Percentiles rank a stretch among this genome's conserved stretches.
phyloP scores from a whole-genome alignment of 1,140 invertebrate genomes.

The Diachasmimorpha longicaudata region DNA sequence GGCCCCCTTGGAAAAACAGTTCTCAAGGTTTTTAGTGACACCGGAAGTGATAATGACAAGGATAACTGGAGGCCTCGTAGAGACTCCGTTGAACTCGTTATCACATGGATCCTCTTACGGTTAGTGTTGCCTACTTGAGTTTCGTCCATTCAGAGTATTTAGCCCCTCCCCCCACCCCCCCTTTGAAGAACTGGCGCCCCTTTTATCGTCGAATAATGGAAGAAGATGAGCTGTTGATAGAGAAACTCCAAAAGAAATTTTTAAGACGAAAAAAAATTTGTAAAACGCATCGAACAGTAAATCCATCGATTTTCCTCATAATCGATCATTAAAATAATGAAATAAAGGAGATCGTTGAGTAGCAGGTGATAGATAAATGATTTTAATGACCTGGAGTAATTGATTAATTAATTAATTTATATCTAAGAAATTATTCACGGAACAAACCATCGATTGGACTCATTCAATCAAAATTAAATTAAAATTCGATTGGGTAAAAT shows the following conservation, averaged over 20 bases:
- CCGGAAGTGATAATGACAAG: conserved; percentile 5
- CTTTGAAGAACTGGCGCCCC: background rate
- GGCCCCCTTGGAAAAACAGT: background rate
- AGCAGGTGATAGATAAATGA: too few species aligned
- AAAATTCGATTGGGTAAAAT: too few species aligned
- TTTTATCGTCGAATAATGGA: background rate
- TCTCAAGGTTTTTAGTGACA: conserved; percentile 5
- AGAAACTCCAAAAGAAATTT: background rate
- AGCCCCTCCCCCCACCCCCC: background rate
- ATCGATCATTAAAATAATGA: too few species aligned
- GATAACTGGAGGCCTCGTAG: background rate
- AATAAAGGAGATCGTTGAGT: too few species aligned
- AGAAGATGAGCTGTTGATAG: background rate
- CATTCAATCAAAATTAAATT: too few species aligned
- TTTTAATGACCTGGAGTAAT: too few species aligned
- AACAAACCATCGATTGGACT: too few species aligned
- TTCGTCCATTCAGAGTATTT: background rate
- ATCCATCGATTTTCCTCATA: too few species aligned
- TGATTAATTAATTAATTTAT: too few species aligned
- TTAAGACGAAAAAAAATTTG: background rate
- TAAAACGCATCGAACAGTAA: too few species aligned
- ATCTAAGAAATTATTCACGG: too few species aligned
- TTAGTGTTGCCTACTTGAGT: conserved; percentile 2
- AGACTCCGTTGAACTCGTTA: conserved; percentile 2
- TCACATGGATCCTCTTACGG: conserved; percentile 1